Base-by-base conservation (phyloP, 2,888 invertebrate genomes). In the Oegoconia quadripuncta region DNA sequence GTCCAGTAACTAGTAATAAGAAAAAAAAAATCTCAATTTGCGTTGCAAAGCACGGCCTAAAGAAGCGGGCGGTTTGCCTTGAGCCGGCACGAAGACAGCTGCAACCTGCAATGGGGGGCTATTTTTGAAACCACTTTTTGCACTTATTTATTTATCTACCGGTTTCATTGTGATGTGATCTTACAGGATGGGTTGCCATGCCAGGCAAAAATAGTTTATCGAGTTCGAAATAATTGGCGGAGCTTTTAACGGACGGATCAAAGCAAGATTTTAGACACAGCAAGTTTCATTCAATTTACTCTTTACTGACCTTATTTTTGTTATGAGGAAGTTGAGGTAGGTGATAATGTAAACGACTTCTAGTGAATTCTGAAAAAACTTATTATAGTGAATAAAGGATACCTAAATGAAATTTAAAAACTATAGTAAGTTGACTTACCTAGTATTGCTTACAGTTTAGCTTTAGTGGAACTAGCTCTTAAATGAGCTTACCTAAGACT, bases 61-160 rank as follows among this genome's bases (percentile, higher is more conserved):
- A 59, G 74, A 74, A 69, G 71, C 73, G 59, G 70, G 76, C 55
- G 61, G 84, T 75, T 86, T 58, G 72, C 84, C 84, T 83, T 84
- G 84, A 78, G 72, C 57, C 63, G 50, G 54, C 52, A 52, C 52
- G 54, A 64, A 59, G 66, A 73, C 84, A 83, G 83, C 80, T 77
- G 71, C 68, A 58, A 53, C 52, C 57, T 57, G 65, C 65, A 61
- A 63, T n/a, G 67, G 75, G 76, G 75, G 69, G 72, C 62, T 74
- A 75, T 75, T 79, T 76, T 69, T 74, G 71, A 74, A 71, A 67
- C 72, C 50, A 63, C 72, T 75, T 78, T 77, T 78, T 78, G 63
- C 63, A 40, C 34, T 40, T 40, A 41, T 42, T 73, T 71, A 70
- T 72, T 69, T 76, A 76, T 74, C 64, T 74, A 73, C 76, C 66